phyloP scores from a whole-genome alignment of 2,888 invertebrate genomes.

The Calameuta filiformis region DNA sequence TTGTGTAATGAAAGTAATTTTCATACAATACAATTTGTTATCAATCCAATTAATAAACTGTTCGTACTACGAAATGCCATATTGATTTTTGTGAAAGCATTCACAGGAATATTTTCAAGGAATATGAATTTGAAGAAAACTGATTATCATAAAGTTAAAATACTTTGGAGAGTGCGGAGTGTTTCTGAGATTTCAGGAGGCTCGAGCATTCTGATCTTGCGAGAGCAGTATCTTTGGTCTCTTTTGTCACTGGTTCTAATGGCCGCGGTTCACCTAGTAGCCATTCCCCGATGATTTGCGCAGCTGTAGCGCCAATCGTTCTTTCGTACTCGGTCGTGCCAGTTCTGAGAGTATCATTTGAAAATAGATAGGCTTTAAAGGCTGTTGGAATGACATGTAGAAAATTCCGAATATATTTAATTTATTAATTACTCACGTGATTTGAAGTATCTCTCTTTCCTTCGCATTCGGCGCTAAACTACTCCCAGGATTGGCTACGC shows the following conservation, averaged over 20 bases:
- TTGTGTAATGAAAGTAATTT: neutral
- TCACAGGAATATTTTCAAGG: neutral
- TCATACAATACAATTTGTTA: neutral
- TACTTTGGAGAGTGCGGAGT: constrained; percentile 29
- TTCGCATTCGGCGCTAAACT: constrained; percentile 39
- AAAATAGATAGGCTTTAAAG: neutral
- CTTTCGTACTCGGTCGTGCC: constrained; percentile 45
- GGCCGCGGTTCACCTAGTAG: constrained; percentile 32
- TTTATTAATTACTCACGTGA: constrained; percentile 34
- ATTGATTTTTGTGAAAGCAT: neutral
- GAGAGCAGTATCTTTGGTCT: constrained; percentile 25
- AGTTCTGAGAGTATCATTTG: constrained; percentile 37
- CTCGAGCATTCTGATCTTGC: constrained; percentile 34
- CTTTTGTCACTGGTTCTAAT: constrained; percentile 25
- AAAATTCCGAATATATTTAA: neutral
- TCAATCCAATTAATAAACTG: neutral
- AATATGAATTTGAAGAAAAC: neutral
- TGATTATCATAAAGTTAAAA: constrained; percentile 9
- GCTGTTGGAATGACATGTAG: neutral
- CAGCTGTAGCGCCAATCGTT: constrained; percentile 40
- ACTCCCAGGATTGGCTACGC: constrained; percentile 26
- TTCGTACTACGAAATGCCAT: neutral
- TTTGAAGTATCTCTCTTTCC: constrained; percentile 44
- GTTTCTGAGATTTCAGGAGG: constrained; percentile 26
- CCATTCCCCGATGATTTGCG: constrained; percentile 33